phyloP scores from a whole-genome alignment of 2,888 invertebrate genomes.

The Omphaloscelis lunosa region DNA sequence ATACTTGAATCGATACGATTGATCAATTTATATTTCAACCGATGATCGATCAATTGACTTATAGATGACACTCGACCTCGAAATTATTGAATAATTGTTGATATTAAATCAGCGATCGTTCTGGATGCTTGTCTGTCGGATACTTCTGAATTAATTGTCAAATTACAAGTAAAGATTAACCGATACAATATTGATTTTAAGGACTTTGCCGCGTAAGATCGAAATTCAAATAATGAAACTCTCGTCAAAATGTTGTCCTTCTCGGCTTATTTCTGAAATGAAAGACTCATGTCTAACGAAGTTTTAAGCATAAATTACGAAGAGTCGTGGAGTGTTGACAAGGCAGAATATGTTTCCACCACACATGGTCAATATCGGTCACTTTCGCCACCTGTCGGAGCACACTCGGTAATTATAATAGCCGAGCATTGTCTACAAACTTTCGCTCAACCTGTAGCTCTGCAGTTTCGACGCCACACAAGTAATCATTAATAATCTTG shows the following conservation, averaged over 20 bases:
- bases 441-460: constrained; percentile 79
- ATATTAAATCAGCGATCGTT: constrained; percentile 15
- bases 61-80: constrained; percentile 46
- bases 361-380: constrained; percentile 64
- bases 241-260: too few species aligned
- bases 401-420: constrained; percentile 75
- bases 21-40: constrained; percentile 34
- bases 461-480: constrained; percentile 63
- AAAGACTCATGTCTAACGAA: not conserved
- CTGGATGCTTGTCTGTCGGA: not conserved
- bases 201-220: not conserved
- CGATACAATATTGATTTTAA: not conserved
- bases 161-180: not conserved
- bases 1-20: constrained; percentile 19
- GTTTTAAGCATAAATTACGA: constrained; percentile 24
- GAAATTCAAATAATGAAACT: too few species aligned
- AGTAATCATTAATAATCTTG: constrained; percentile 61
- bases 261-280: not conserved
- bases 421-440: constrained; percentile 80
- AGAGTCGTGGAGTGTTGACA: constrained; percentile 8
- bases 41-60: constrained; percentile 39
- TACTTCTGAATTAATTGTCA: too few species aligned
- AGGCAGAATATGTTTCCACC: constrained; percentile 11
- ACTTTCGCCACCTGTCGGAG: constrained; percentile 80
- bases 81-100: constrained; percentile 17